A percentile compares a stretch with the other conserved stretches of the same genome.
Evolutionary conservation across 2,797 vertebrate species (phyloP).

Genomic region (Schizopygopsis pylzovi): DNA sequence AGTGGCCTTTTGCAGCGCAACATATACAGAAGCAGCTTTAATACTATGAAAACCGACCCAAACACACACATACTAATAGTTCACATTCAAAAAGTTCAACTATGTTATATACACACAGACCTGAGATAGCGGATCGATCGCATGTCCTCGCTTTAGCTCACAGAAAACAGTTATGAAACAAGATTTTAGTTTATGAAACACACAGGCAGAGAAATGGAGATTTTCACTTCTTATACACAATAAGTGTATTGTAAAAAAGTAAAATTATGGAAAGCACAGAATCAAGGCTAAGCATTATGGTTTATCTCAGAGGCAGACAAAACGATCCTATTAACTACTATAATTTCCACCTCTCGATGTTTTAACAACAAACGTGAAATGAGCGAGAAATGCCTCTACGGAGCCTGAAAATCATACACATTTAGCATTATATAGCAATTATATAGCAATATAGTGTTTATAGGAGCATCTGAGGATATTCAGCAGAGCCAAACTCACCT

Average conservation of each 20-base stretch:
- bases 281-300: background rate
- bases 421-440: background rate
- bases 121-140: background rate
- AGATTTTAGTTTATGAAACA: conserved; percentile 30
- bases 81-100: background rate
- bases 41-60: background rate
- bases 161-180: conserved; percentile 33
- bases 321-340: background rate
- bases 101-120: background rate
- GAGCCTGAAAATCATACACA: background rate
- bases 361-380: background rate
- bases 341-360: background rate
- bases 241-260: background rate
- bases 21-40: background rate
- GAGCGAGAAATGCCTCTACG: background rate
- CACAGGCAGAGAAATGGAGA: conserved; percentile 11
- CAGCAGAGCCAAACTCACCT: conserved; percentile 69
- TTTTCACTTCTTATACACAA: conserved; percentile 30
- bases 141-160: conserved; percentile 19
- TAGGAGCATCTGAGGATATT: background rate
- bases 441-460: background rate
- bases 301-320: background rate
- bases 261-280: background rate
- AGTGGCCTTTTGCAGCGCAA: background rate
- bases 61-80: background rate